Conservation (phyloP, 2,888 invertebrate species). For the Sarcophaga carnaria region DNA sequence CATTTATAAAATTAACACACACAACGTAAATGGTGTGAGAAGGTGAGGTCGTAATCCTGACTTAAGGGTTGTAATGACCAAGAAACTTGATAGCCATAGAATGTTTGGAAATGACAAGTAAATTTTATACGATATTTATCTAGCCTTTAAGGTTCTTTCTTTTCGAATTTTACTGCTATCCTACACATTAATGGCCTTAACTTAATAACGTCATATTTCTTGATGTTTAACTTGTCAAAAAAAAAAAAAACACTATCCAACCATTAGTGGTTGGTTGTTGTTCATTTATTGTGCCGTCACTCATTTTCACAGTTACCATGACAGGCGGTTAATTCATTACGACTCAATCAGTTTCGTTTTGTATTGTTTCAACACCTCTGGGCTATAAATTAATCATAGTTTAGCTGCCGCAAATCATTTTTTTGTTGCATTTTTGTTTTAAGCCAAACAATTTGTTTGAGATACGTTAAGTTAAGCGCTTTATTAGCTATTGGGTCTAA, state of each 20-base stretch:
- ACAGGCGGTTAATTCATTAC: conserved; percentile 18
- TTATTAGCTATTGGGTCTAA: neutral
- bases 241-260: neutral
- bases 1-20: too few relatives aligned
- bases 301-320: neutral
- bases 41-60: too few relatives aligned
- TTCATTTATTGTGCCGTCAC: conserved; percentile 1
- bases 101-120: too few relatives aligned
- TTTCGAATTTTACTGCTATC: neutral
- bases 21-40: too few relatives aligned
- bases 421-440: neutral
- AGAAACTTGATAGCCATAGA: too few relatives aligned
- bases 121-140: too few relatives aligned
- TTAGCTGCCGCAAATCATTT: neutral
- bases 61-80: too few relatives aligned
- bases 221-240: neutral
- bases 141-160: too few relatives aligned
- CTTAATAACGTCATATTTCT: neutral
- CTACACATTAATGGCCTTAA: neutral
- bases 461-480: conserved; percentile 9
- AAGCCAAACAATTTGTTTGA: conserved; percentile 20
- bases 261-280: neutral
- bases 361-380: conserved; percentile 31
- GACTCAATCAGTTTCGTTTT: conserved; percentile 26
- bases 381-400: conserved; percentile 30